A percentile compares a stretch with the other conserved stretches of the same genome.
Conservation (phyloP, 2,797 vertebrate species). For the Podarcis siculus region DNA sequence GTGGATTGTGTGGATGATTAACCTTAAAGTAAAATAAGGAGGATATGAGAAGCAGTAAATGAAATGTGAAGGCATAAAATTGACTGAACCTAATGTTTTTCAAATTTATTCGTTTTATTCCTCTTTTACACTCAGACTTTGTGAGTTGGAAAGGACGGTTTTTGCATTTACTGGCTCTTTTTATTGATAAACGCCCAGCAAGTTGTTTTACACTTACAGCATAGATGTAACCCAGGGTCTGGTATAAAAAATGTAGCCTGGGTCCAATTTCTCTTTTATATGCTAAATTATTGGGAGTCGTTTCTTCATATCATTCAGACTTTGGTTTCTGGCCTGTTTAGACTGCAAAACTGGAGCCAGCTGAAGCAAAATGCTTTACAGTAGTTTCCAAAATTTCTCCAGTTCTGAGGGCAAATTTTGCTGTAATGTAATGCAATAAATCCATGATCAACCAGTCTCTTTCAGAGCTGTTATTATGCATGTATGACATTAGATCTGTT, state of each 20-base stretch:
- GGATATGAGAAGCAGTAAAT: not conserved
- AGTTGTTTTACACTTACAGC: not conserved
- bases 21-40: not conserved
- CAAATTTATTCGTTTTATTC: rapidly evolving
- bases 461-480: not conserved
- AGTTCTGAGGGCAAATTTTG: not conserved
- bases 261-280: not conserved
- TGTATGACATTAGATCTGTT: too few relatives aligned
- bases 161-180: rapidly evolving
- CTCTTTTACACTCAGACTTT: not conserved
- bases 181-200: not conserved
- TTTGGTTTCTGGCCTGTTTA: not conserved
- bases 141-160: not conserved
- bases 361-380: not conserved
- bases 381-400: not conserved
- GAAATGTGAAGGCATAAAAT: not conserved
- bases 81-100: not conserved
- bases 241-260: not conserved
- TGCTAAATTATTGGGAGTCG: not conserved
- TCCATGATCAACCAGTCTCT: not conserved
- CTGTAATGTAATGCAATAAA: not conserved
- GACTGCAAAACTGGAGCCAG: not conserved
- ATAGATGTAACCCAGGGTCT: not conserved
- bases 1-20: not conserved
- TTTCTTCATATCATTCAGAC: rapidly evolving